A percentile compares a stretch with the other conserved stretches of the same genome.
Evolutionary conservation across 2,113 vertebrate species (phyloP).

Genomic region (Hippopotamus amphibius): DNA sequence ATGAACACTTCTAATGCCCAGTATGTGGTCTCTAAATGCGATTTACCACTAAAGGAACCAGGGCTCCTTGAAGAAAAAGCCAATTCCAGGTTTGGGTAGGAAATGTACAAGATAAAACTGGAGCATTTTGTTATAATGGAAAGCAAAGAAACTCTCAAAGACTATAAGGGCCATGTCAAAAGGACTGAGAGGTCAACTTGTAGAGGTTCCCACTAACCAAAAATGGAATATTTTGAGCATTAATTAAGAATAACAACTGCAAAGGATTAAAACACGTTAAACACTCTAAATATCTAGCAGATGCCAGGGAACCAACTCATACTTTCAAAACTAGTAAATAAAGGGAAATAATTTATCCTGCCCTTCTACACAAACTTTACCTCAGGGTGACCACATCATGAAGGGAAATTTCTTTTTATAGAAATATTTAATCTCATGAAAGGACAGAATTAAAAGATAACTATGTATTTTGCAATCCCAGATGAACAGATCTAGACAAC

Average conservation of each 20-base stretch:
- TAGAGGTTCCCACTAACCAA: neutral
- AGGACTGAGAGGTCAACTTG: constrained; percentile 10
- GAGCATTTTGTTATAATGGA: neutral
- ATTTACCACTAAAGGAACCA: constrained; percentile 23
- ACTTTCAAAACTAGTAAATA: constrained; percentile 15
- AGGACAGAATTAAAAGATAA: neutral
- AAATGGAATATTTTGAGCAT: constrained; percentile 26
- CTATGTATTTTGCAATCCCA: neutral
- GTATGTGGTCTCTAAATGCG: neutral
- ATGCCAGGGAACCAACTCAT: neutral
- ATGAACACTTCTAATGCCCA: neutral
- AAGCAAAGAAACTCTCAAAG: constrained; percentile 34
- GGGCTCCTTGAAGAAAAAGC: neutral
- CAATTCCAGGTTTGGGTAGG: neutral
- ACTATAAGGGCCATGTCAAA: neutral
- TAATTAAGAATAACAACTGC: neutral
- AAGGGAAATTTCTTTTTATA: neutral
- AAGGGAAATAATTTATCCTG: constrained; percentile 47
- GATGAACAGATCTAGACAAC: neutral
- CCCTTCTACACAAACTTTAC: constrained; percentile 20
- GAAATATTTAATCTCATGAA: constrained; percentile 48
- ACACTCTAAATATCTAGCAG: constrained; percentile 1
- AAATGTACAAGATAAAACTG: constrained; percentile 31
- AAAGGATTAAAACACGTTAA: constrained; percentile 8
- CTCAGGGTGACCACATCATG: neutral